Conservation (phyloP, 1,140 invertebrate genomes). For the Ooceraea biroi region DNA sequence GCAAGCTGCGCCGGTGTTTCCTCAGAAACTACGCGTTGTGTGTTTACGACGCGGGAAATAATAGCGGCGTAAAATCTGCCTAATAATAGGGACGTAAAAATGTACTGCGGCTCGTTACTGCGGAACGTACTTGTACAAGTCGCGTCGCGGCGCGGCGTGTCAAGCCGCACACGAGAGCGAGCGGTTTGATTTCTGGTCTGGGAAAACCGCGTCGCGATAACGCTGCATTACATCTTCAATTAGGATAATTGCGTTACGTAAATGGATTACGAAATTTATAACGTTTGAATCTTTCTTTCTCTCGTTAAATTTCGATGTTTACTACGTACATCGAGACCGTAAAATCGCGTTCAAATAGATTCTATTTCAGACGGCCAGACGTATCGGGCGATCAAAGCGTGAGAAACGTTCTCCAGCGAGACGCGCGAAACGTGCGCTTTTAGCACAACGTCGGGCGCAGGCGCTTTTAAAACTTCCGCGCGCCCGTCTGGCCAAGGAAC, state of each 20-base stretch:
- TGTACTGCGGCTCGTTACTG: slow-evolving; percentile 14
- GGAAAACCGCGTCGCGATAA: background rate
- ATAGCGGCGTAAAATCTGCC: slow-evolving; percentile 29
- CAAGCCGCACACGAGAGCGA: background rate
- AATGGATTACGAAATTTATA: background rate
- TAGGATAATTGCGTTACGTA: background rate
- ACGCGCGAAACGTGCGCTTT: slow-evolving; percentile 20
- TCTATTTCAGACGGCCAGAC: slow-evolving; percentile 16
- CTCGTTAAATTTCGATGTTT: background rate
- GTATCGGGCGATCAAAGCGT: background rate
- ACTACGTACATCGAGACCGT: background rate
- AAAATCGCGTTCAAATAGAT: background rate
- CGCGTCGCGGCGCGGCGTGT: background rate
- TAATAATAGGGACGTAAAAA: slow-evolving; percentile 43
- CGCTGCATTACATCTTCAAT: background rate
- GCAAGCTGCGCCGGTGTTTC: slow-evolving; percentile 46
- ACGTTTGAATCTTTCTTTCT: background rate
- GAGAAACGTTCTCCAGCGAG: slow-evolving; percentile 35
- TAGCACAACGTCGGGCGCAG: background rate
- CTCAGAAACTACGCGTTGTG: slow-evolving; percentile 37
- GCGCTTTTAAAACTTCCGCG: slow-evolving; percentile 12
- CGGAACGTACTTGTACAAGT: background rate
- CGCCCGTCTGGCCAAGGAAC: background rate
- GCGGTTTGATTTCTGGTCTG: background rate
- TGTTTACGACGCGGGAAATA: slow-evolving; percentile 46